Evolutionary conservation across 2,888 invertebrate genomes (phyloP), one percentile per base, ranked within the genome.

Genomic region (Drosophila sordidula): DNA sequence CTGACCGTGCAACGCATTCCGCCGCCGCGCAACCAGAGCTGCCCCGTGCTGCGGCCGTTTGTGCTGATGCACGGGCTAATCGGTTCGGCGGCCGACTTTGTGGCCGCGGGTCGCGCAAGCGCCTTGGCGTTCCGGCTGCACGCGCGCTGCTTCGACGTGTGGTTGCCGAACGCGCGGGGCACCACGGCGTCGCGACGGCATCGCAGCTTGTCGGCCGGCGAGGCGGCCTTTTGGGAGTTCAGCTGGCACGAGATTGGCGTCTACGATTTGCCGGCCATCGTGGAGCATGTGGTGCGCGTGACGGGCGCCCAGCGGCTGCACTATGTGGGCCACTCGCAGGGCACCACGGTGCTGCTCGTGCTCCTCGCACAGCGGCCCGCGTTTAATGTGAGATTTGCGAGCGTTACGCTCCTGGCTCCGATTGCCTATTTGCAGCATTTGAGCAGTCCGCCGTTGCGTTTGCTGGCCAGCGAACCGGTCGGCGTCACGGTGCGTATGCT

Each of bases 161-260:
- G 92, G 91, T 62, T 92, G 55, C 89, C 90, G 4, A 92, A 91
- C 75, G 89, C 89, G 9, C 81, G 91, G 0, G 91, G 91, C 44
- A 91, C 90, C 0, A 91, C 91, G 1, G 80, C 84, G 44, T 91
- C 91, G 3, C 89, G 89, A n/a, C 73, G 77, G 0, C 91, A 92
- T 44, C 64, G 68, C 12, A 65, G 42, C 0, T 62, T 87, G 6
- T 73, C 84, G 36, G 80, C 91, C 8, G 82, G 80, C 8, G 73
- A 78, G 54, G 54, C 84, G 1, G 71, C 69, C 16, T 91, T 91
- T 65, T 92, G 91, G 91, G 85, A 91, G 51, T 92, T 91, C 55
- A 89, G 88, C 26, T 92, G 90, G 90, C 92, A 92, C 52, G 91
- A 91, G 74, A 91, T 91, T 67, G 92, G 91, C 55, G 68, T 88